Percentiles rank a stretch among this genome's conserved stretches.
Conservation (phyloP, 2,797 vertebrate genomes). For the Fistularia commersonii region DNA sequence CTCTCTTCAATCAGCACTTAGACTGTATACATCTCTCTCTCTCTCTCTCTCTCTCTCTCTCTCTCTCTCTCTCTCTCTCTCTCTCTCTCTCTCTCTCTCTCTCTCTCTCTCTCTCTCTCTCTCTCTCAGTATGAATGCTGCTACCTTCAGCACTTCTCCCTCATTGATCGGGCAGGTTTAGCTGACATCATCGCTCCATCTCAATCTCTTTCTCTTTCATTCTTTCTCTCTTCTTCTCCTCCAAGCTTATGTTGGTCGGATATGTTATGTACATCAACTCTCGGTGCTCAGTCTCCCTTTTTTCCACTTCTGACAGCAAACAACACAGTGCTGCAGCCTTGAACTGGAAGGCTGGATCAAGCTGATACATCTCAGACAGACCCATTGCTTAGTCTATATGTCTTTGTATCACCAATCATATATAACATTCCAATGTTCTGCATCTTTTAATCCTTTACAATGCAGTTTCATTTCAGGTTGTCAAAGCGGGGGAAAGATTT, state of each 20-base stretch:
- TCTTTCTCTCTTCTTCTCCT: conserved; percentile 26
- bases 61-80: conserved; percentile 8
- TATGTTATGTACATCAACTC: conserved; percentile 55
- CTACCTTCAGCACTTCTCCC: conserved; percentile 69
- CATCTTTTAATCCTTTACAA: neutral
- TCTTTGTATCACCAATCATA: too few relatives aligned
- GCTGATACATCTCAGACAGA: neutral
- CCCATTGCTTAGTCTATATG: neutral
- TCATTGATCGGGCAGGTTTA: conserved; percentile 68
- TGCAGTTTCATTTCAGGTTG: neutral
- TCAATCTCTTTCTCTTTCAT: conserved; percentile 19
- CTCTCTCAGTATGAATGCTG: conserved; percentile 18
- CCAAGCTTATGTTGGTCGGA: conserved; percentile 48
- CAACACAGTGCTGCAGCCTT: neutral
- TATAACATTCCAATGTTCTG: too few relatives aligned
- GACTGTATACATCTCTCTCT: conserved; percentile 20
- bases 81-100: conserved; percentile 1
- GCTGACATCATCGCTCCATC: conserved; percentile 72
- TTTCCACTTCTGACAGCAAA: conserved; percentile 4
- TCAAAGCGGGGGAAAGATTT: neutral
- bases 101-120: neutral
- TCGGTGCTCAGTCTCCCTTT: neutral
- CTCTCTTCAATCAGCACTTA: conserved; percentile 46
- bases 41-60: too few relatives aligned
- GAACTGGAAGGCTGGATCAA: neutral